Base-by-base conservation (phyloP, 2,888 invertebrate species). In the Ypsolopha sequella region DNA sequence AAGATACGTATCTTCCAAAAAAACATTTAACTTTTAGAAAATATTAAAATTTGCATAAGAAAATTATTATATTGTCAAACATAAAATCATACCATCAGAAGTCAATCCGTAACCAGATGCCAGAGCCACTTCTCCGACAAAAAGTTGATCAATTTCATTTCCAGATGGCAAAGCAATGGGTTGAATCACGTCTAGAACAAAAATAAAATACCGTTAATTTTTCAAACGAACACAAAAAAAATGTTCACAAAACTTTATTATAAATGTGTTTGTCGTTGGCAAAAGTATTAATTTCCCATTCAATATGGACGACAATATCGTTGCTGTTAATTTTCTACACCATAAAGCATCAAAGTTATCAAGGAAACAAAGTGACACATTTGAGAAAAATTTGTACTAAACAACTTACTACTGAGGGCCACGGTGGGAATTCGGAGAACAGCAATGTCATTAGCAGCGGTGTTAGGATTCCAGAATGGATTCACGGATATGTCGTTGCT, bases 361-460 rank as follows among this genome's bases (percentile, higher is more conserved):
- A 24, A 24, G 4, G 24, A 24, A 24, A 24, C 24, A 24, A 39
- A 3, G 39, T n/a, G 11, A 1, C n/a, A 39, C 39, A 39, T n/a
- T 14, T 34, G 6, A 34, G 13, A 13, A 7, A 43, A n/a, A 33
- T 33, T 51, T 6, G 1, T 36, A 51, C 10, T 7, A 45, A 24
- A 45, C 2, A 36, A 41, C 71, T 65, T 60, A 73, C 70, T 41
- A 4, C 63, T 56, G 49, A 62, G 71, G 10, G 10, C 53, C 7
- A 70, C 54, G 11, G 55, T 53, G 2, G 58, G 52, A 13, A 68
- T 58, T 13, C 57, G 57, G 11, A 71, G 6, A 34, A 73, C 50
- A 49, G 71, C 73, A 7, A 76, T 54, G 52, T 76, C 73, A 51
- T 74, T 72, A 10, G 60, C 64, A 14, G 58, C 52, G 8, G 60